A percentile compares a stretch with the other conserved stretches of the same genome.
Conservation (phyloP, 2,797 vertebrate genomes). For the Enteromius unitaeniatus region DNA sequence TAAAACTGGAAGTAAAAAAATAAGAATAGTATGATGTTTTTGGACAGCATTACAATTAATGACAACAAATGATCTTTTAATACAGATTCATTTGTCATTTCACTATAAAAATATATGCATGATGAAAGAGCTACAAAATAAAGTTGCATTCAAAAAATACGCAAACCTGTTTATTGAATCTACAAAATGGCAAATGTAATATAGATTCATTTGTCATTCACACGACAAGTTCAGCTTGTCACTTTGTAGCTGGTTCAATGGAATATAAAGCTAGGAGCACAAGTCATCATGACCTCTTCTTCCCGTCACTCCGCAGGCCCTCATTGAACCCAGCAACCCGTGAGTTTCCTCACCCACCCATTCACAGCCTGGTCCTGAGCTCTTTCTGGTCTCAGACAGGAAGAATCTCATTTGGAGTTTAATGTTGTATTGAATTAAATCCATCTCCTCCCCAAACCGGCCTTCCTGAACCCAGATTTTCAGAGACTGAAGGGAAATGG, state of each 20-base stretch:
- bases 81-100: not conserved
- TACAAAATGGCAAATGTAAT: not conserved
- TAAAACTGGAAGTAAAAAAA: too few species aligned
- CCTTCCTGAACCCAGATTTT: slow-evolving; percentile 56
- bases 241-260: slow-evolving; percentile 1
- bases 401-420: slow-evolving; percentile 60
- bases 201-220: not conserved
- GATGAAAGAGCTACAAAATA: not conserved
- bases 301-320: slow-evolving; percentile 5
- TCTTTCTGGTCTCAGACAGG: slow-evolving; percentile 54
- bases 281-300: slow-evolving; percentile 39
- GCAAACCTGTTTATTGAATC: not conserved
- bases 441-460: slow-evolving; percentile 41
- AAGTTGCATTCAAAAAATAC: not conserved
- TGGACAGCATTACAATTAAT: not conserved
- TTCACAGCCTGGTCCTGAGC: slow-evolving; percentile 46
- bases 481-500: slow-evolving; percentile 46
- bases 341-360: slow-evolving; percentile 50
- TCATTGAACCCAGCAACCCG: slow-evolving; percentile 49
- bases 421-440: slow-evolving; percentile 61
- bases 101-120: not conserved
- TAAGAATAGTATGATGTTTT: not conserved
- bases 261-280: not conserved
- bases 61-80: not conserved
- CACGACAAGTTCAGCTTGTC: not conserved